phyloP scores from a whole-genome alignment of 2,888 invertebrate species.

The Eristalis tenax region DNA sequence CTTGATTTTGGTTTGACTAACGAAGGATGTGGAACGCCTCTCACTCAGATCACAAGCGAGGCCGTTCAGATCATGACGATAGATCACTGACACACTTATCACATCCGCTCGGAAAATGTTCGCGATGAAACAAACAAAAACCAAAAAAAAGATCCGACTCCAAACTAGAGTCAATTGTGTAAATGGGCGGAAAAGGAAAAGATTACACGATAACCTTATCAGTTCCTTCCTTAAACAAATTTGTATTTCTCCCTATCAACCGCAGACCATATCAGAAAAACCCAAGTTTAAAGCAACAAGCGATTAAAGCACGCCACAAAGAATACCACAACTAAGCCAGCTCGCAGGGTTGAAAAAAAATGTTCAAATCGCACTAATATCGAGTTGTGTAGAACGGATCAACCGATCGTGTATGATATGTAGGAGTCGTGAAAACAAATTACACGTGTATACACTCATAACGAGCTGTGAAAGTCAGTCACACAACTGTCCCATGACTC shows the following conservation, averaged over 20 bases:
- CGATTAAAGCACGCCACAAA: not conserved
- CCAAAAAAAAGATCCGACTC: not conserved
- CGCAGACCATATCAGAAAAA: not conserved
- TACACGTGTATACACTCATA: not conserved
- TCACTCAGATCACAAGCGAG: too few relatives aligned
- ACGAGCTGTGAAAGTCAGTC: constrained; percentile 7
- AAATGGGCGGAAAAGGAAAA: too few relatives aligned
- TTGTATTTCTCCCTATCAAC: not conserved
- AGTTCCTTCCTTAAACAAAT: not conserved
- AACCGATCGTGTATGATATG: too few relatives aligned
- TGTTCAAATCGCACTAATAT: too few relatives aligned
- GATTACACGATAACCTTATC: not conserved
- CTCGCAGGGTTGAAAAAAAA: not conserved
- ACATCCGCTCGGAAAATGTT: not conserved
- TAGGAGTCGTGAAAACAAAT: too few relatives aligned
- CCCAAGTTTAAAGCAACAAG: not conserved
- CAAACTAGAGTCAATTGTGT: too few relatives aligned
- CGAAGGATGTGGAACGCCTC: too few relatives aligned
- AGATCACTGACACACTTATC: not conserved
- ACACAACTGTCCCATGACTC: not conserved
- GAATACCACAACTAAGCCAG: not conserved
- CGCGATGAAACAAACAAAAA: not conserved
- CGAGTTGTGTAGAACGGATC: too few relatives aligned
- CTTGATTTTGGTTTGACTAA: too few relatives aligned
- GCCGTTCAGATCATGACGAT: too few relatives aligned